Percentiles rank a stretch among this genome's conserved stretches.
These are phyloP conservation scores for Sander lucioperca DNA, from an alignment of 2,113 vertebrate genomes.

Conservation along the genomic window DNA sequence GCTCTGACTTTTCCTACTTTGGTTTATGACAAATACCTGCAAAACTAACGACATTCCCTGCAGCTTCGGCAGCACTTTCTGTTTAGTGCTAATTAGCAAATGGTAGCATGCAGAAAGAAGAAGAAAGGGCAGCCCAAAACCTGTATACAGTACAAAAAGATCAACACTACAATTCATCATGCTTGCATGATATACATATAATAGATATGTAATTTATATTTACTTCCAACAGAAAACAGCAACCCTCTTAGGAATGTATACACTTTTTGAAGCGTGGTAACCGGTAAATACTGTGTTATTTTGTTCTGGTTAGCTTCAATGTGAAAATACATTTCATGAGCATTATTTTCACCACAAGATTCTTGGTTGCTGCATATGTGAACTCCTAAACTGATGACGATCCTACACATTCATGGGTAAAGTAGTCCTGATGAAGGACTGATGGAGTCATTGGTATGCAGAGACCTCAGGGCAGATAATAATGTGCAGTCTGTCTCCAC, in stretches of 20 bases:
- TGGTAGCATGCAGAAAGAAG: not conserved
- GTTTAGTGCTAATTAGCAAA: not conserved
- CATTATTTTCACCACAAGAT: not conserved
- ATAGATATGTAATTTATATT: not conserved
- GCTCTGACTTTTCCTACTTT: not conserved
- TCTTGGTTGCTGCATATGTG: not conserved
- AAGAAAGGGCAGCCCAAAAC: not conserved
- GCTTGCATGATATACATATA: not conserved
- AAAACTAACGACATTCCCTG: not conserved
- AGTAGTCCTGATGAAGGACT: slow-evolving; percentile 26
- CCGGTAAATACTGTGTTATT: not conserved
- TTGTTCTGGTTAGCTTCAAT: not conserved
- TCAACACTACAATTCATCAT: not conserved
- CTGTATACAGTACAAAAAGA: not conserved
- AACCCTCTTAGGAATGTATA: not conserved
- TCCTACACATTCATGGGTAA: not conserved
- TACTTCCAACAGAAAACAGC: slow-evolving; percentile 5
- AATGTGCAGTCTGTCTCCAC: slow-evolving; percentile 38
- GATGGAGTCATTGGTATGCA: slow-evolving; percentile 38
- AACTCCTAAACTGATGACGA: slow-evolving; percentile 4
- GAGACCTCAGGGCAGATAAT: slow-evolving; percentile 47
- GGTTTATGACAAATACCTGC: not conserved
- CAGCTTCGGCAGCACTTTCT: not conserved
- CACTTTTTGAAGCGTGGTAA: not conserved
- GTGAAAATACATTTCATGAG: not conserved